Evolutionary conservation across 1,140 invertebrate species (phyloP), one percentile per base, ranked within the genome.

Genomic region (Maniola jurtina): DNA sequence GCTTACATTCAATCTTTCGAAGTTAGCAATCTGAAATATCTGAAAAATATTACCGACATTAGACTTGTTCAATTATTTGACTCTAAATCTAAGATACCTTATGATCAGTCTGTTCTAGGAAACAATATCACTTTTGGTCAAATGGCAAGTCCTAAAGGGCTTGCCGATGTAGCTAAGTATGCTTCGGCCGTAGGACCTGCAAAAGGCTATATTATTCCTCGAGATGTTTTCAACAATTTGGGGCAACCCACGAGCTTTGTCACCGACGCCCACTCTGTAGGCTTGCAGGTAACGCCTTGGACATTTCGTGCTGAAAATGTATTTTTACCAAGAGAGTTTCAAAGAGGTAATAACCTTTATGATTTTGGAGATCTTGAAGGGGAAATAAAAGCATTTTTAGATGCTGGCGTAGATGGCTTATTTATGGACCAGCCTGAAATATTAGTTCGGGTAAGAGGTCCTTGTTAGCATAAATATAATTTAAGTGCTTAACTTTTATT

Each of bases 1-100:
- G 78, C 77, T 9, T 87, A 81, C 48, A 90, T 88, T 34, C 88
- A 90, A 71, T 88, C 86, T 6, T 88, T 90, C 65, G 88, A 90
- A 80, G 66, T 88, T 6, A 81, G 62, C 36, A 87, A 86, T 68
- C 77, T 90, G 61, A 88, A 83, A 71, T 70, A 82, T 61, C 64
- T 90, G 0, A 90, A 90, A 75, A 69, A 75, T 9, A 80, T 86
- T 3, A 90, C 88, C 35, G 62, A 81, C 36, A 63, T 90, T 5
- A 65, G 78, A 52, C 71, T 90, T 8, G 56, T 89, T 56, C 88
- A 90, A 72, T 61, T 90, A 13, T 86, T 73, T 68, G 57, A 62
- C 8, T 61, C 57, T 64, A 79, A 35, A 67, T 59, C 42, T 64
- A 68, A 34, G 50, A 77, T 76, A 47, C 87, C 87, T 9, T 83